Evolutionary conservation across 2,797 vertebrate species (phyloP).

Genomic region (Amblyraja radiata): DNA sequence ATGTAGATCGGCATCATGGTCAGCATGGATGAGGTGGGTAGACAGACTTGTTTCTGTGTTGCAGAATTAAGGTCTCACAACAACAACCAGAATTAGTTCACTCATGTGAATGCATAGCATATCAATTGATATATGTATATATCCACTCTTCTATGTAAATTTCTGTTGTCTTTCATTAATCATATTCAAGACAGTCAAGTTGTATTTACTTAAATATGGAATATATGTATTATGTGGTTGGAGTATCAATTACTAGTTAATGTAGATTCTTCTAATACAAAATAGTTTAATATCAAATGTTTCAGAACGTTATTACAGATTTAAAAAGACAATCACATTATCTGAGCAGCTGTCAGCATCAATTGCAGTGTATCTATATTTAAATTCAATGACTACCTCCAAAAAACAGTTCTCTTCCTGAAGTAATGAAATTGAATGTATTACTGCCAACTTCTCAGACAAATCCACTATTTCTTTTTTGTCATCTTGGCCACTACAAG

Average conservation of each 20-base stretch:
- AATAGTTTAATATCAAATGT: slow-evolving; percentile 4
- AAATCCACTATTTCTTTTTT: not conserved
- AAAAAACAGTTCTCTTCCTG: not conserved
- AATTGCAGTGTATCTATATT: not conserved
- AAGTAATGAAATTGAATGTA: slow-evolving; percentile 4
- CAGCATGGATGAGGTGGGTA: no score
- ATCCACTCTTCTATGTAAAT: not conserved
- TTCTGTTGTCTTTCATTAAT: slow-evolving; percentile 13
- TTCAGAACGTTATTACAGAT: slow-evolving; percentile 31
- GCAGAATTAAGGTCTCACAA: no score
- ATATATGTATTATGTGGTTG: not conserved
- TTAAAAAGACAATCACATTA: slow-evolving; percentile 13
- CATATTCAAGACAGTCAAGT: not conserved
- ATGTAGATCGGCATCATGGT: no score
- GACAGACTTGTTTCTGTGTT: no score
- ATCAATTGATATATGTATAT: not conserved
- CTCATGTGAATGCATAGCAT: not conserved
- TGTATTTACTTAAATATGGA: not conserved
- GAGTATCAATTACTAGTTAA: not conserved
- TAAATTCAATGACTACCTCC: not conserved
- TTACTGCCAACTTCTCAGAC: slow-evolving; percentile 13
- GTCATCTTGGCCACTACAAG: not conserved
- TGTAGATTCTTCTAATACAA: not conserved
- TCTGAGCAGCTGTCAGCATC: not conserved
- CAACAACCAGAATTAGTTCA: not conserved